These are phyloP conservation scores for Emydura subglobosa DNA, from an alignment of 2,113 vertebrate species.

Conservation along the genomic window DNA sequence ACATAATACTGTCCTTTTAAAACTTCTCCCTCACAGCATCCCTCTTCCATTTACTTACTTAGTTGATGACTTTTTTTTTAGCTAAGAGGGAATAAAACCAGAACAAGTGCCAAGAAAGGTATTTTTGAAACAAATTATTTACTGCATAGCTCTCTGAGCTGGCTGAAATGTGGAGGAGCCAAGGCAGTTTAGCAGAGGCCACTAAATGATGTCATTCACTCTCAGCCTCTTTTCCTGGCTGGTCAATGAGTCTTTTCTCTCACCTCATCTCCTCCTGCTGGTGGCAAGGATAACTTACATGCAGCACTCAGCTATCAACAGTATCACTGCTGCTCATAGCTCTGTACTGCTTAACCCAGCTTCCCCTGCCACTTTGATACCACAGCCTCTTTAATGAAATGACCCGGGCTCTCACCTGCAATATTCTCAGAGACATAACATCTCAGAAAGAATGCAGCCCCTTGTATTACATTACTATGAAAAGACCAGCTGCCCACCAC, in stretches of 20 bases:
- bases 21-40: conserved; percentile 6
- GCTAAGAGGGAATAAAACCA: neutral
- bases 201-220: fast-evolving
- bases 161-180: neutral
- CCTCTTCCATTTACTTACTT: neutral
- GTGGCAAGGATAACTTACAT: fast-evolving
- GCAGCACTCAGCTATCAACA: neutral
- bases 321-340: neutral
- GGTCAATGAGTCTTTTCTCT: neutral
- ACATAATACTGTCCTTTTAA: conserved; percentile 42
- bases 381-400: neutral
- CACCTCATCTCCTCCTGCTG: neutral
- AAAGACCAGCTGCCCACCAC: neutral
- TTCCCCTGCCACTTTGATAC: neutral
- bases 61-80: neutral
- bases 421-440: fast-evolving
- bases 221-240: fast-evolving
- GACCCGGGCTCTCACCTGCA: neutral
- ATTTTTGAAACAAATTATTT: neutral
- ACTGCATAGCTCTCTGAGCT: fast-evolving
- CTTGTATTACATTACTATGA: neutral
- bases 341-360: fast-evolving
- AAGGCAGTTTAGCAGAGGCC: neutral
- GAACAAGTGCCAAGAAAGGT: neutral
- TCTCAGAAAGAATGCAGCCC: neutral